Conservation (phyloP, 2,888 invertebrate genomes). For the Brachypterus glaber region DNA sequence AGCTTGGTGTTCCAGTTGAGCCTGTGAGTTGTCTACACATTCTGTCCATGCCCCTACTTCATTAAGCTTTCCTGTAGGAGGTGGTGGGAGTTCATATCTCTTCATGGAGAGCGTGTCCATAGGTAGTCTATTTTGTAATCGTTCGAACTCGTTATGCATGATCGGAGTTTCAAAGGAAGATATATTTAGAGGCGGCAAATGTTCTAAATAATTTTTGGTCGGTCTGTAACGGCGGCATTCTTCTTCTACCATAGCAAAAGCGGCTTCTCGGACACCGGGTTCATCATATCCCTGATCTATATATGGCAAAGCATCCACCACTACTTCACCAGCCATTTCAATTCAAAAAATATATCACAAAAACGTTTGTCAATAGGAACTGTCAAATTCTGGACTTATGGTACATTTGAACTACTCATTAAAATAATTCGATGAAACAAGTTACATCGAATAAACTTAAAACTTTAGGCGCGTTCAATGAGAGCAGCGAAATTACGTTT, state of each 20-base stretch:
- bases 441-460: too few species aligned
- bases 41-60: slow-evolving; percentile 91
- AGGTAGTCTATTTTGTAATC: slow-evolving; percentile 80
- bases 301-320: slow-evolving; percentile 94
- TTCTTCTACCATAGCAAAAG: slow-evolving; percentile 94
- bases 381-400: too few species aligned
- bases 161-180: slow-evolving; percentile 85
- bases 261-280: slow-evolving; percentile 90
- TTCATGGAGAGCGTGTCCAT: slow-evolving; percentile 98
- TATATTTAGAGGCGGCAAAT: slow-evolving; percentile 67
- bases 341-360: too few species aligned
- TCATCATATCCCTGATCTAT: slow-evolving; percentile 99
- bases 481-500: too few species aligned
- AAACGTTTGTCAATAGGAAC: too few species aligned
- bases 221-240: slow-evolving; percentile 94
- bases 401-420: too few species aligned
- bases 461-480: too few species aligned
- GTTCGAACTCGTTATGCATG: slow-evolving; percentile 85
- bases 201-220: slow-evolving; percentile 95
- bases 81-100: slow-evolving; percentile 91
- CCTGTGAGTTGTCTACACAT: slow-evolving; percentile 90
- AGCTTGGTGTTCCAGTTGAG: slow-evolving; percentile 88
- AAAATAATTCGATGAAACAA: too few species aligned
- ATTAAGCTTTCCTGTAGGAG: slow-evolving; percentile 82
- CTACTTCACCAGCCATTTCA: slow-evolving; percentile 72